phyloP scores from a whole-genome alignment of 1,140 invertebrate genomes.

The Drosophila nigromelanica region DNA sequence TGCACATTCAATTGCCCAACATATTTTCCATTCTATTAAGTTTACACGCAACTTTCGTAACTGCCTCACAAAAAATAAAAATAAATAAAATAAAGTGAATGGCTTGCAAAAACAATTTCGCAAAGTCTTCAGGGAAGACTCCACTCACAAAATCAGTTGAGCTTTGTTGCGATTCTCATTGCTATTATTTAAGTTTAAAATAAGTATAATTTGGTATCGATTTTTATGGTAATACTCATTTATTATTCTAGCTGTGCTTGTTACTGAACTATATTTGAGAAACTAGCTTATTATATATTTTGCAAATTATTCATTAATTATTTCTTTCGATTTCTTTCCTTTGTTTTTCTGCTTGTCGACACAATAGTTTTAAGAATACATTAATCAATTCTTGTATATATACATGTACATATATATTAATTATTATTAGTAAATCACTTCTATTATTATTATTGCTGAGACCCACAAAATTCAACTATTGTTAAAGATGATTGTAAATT shows the following conservation, averaged over 20 bases:
- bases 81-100: constrained; percentile 58
- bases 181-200: not conserved
- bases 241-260: not conserved
- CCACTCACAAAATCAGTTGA: not conserved
- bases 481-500: too few relatives aligned
- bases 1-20: constrained; percentile 43
- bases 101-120: constrained; percentile 49
- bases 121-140: constrained; percentile 32
- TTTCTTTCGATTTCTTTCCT: not conserved
- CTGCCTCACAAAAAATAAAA: constrained; percentile 43
- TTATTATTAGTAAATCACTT: too few relatives aligned
- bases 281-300: not conserved
- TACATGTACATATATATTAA: too few relatives aligned
- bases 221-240: not conserved
- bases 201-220: not conserved
- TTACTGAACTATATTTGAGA: not conserved
- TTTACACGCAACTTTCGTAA: constrained; percentile 67
- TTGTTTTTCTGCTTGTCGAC: constrained; percentile 1
- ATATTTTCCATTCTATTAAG: constrained; percentile 65
- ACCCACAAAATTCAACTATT: too few relatives aligned
- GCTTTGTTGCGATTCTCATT: constrained; percentile 34
- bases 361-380: not conserved
- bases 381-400: not conserved
- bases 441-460: too few relatives aligned
- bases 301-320: not conserved